Percentiles rank a stretch among this genome's conserved stretches.
Evolutionary conservation across 2,797 vertebrate genomes (phyloP).

Genomic region (Ctenopoma kingsleyae): DNA sequence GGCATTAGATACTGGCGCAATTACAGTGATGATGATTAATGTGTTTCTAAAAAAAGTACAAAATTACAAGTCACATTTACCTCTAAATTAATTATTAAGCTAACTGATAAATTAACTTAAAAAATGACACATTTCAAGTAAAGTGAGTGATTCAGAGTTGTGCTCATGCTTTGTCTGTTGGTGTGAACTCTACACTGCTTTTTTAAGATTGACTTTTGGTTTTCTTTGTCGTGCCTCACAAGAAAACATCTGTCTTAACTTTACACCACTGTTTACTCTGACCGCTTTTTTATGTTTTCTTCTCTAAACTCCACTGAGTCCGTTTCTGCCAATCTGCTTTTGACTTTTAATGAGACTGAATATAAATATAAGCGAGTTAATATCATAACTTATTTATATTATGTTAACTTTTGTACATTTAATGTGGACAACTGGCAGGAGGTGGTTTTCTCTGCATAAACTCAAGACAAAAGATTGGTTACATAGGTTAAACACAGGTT

Average conservation of each 20-base stretch:
- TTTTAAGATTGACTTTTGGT: not conserved
- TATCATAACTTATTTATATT: not conserved
- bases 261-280: not conserved
- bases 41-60: no score
- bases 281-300: not conserved
- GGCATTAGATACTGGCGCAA: no score
- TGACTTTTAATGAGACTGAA: not conserved
- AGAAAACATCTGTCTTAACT: constrained; percentile 3
- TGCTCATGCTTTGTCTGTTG: not conserved
- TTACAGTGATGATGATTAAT: no score
- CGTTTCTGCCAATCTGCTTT: not conserved
- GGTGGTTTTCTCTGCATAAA: no score
- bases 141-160: not conserved
- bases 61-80: no score
- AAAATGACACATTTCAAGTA: no score
- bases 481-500: no score
- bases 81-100: no score
- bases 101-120: no score
- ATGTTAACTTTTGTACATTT: not conserved
- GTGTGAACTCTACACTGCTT: not conserved
- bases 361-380: no score
- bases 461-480: no score
- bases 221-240: constrained; percentile 15
- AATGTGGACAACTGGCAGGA: no score
- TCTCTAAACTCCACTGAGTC: not conserved